Conservation (phyloP, 2,888 invertebrate species). For the Andrena marginata region DNA sequence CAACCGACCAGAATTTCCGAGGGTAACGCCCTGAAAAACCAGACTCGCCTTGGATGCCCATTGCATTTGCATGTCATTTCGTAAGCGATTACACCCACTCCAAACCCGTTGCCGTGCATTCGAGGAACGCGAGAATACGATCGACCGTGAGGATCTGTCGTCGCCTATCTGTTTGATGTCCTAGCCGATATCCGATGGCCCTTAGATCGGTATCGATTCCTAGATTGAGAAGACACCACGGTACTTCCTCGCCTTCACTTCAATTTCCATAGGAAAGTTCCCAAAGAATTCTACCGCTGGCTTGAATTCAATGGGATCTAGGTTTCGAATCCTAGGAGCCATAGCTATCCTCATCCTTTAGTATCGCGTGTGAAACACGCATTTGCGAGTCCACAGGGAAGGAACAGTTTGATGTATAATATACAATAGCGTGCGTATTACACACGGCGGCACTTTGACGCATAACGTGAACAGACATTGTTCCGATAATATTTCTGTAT, state of each 20-base stretch:
- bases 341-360: conserved; percentile 59
- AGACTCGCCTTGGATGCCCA: conserved; percentile 69
- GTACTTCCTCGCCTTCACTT: not conserved
- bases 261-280: not conserved
- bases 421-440: conserved; percentile 48
- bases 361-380: conserved; percentile 73
- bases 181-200: not conserved
- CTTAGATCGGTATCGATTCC: not conserved
- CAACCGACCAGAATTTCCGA: conserved; percentile 80
- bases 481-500: conserved; percentile 56
- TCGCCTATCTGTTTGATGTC: not conserved
- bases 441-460: conserved; percentile 35
- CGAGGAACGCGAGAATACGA: conserved; percentile 26
- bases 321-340: conserved; percentile 5
- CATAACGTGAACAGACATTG: conserved; percentile 44
- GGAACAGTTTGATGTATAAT: conserved; percentile 52
- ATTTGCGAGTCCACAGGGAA: conserved; percentile 61
- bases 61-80: conserved; percentile 81
- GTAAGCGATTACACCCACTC: conserved; percentile 67
- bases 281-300: not conserved
- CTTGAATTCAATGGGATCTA: not conserved
- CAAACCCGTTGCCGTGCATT: conserved; percentile 15
- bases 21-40: conserved; percentile 82
- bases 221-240: not conserved
- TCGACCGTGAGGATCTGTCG: conserved; percentile 3